Evolutionary conservation across 2,888 invertebrate species (phyloP), one percentile per base, ranked within the genome.

Genomic region (Volucella bombylans): DNA sequence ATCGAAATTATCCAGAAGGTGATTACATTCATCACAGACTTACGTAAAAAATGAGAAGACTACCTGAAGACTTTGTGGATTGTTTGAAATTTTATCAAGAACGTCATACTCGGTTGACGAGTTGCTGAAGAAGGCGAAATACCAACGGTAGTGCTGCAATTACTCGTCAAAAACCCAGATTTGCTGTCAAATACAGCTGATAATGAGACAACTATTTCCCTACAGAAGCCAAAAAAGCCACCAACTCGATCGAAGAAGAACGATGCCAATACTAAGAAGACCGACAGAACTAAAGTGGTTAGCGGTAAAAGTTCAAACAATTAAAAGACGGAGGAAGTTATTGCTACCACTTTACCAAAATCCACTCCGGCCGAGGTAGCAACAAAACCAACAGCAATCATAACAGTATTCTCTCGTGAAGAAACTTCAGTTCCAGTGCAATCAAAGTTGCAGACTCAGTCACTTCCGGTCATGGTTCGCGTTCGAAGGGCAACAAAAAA

Each of bases 381-480:
- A 9, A 8, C 18, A 9, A 69, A 73, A 38, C 74, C 71, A 2
- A 67, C 68, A 1, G 83, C 52, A 49, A 45, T 78, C 38, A 71
- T 71, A 8, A 71, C 71, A 39, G 78, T 69, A 31, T 50, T 78
- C 38, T 62, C 41, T n/a, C 52, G 64, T 1, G 47, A 64, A 4
- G n/a, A n/a, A n/a, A n/a, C n/a, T n/a, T n/a, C n/a, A n/a, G n/a
- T n/a, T n/a, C n/a, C n/a, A n/a, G n/a, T 47, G 11, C 52, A 45
- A n/a, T 23, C 31, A 15, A n/a, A 62, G 9, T 10, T 55, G 15
- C 50, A 23, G 23, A 2, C 76, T 23, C 57, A 59, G 67, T n/a
- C 41, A 31, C 18, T 11, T 15, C 74, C 83, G 14, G 47, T 83
- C 6, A 18, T 76, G 8, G 39, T 83, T 41, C 68, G 78, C 1